Conservation (phyloP, 2,797 vertebrate genomes). For the Lutjanus campechanus region DNA sequence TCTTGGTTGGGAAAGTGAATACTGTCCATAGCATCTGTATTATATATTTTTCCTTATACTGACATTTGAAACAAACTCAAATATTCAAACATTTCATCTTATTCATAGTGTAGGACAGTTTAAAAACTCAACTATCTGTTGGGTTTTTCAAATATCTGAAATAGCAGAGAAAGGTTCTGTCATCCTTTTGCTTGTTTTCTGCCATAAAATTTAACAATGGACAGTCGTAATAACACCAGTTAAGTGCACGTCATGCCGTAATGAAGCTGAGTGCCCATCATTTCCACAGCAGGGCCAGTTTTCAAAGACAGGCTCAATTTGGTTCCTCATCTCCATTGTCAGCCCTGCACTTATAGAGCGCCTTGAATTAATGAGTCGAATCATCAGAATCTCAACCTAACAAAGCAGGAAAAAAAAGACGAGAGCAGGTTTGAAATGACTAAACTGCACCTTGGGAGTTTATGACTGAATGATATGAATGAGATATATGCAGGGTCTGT, state of each 20-base stretch:
- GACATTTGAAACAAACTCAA: conserved; percentile 2
- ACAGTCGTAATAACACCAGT: conserved; percentile 27
- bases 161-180: too few relatives aligned
- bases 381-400: conserved; percentile 69
- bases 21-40: neutral
- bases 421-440: conserved; percentile 49
- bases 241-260: conserved; percentile 32
- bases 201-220: conserved; percentile 14
- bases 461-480: conserved; percentile 43
- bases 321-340: conserved; percentile 61
- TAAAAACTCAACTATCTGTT: conserved; percentile 10
- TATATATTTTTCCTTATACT: neutral
- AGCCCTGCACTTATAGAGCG: conserved; percentile 45
- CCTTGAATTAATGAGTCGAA: conserved; percentile 70
- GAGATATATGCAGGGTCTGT: conserved; percentile 43
- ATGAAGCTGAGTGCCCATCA: conserved; percentile 41
- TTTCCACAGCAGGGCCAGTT: conserved; percentile 36
- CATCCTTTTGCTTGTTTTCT: conserved; percentile 8
- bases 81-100: neutral
- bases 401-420: conserved; percentile 56
- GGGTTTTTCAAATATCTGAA: neutral
- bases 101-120: neutral
- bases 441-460: conserved; percentile 60
- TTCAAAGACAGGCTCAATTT: conserved; percentile 57
- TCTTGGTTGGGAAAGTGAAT: conserved; percentile 7